These are phyloP conservation scores for Cossypha niveicapilla DNA, from an alignment of 2,797 vertebrate species.

Conservation along the genomic window DNA sequence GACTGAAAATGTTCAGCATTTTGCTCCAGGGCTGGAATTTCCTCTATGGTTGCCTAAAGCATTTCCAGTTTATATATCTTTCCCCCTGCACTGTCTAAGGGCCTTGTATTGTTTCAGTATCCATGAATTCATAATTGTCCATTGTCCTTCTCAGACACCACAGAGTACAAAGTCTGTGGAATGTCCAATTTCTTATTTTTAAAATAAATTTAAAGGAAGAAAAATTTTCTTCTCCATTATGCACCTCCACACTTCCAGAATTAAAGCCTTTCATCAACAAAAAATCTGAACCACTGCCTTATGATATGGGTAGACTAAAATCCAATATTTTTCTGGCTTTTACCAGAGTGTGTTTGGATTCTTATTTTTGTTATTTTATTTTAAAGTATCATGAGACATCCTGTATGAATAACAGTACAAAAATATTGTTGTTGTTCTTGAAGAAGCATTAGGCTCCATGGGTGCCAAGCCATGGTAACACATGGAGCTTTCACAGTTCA, in stretches of 20 bases:
- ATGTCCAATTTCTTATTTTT: background rate
- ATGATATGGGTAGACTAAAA: constrained; percentile 31
- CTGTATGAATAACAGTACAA: background rate
- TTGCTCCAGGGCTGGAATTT: background rate
- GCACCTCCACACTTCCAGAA: background rate
- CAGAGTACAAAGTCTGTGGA: background rate
- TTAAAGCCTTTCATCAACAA: background rate
- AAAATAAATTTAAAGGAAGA: background rate
- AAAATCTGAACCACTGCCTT: background rate
- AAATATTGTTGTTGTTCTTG: background rate
- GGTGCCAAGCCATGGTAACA: constrained; percentile 12
- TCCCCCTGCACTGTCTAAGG: background rate
- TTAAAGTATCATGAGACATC: background rate
- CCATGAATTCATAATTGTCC: background rate
- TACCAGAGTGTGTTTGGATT: background rate
- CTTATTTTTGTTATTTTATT: background rate
- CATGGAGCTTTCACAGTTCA: background rate
- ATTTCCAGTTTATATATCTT: background rate
- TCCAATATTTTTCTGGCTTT: constrained; percentile 1
- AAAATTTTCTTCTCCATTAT: background rate
- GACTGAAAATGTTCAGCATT: background rate
- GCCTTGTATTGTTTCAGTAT: background rate
- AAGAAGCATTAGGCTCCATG: constrained; percentile 24
- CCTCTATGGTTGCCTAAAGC: background rate
- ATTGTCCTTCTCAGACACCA: background rate